These are phyloP conservation scores for Scrobipalpa atriplicella DNA, from an alignment of 2,888 invertebrate species.

Conservation along the genomic window DNA sequence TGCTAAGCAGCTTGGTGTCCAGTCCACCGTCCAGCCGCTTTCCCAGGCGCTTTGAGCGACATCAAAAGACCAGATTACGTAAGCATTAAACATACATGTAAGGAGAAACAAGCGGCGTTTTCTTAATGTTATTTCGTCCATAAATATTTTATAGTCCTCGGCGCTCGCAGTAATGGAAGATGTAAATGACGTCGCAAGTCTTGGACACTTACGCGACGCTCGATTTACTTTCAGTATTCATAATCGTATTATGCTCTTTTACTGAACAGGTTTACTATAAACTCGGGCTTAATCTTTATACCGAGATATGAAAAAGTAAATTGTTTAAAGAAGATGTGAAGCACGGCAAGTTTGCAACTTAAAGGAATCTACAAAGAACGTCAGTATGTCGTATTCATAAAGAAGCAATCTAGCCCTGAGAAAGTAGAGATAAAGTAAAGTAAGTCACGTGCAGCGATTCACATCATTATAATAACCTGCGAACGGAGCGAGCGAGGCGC, in stretches of 20 bases:
- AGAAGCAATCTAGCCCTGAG: conserved; percentile 31
- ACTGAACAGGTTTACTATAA: neutral
- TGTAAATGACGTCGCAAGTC: conserved; percentile 62
- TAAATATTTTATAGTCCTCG: conserved; percentile 70
- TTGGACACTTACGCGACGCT: conserved; percentile 33
- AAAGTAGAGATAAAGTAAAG: conserved; percentile 26
- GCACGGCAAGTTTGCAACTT: neutral
- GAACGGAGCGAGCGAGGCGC: conserved; percentile 36
- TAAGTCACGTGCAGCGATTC: conserved; percentile 43
- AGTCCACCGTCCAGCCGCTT: neutral
- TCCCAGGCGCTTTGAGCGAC: conserved; percentile 59
- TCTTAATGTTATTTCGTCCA: conserved; percentile 73
- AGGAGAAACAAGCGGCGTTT: conserved; percentile 63
- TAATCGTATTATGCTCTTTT: conserved; percentile 24
- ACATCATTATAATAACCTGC: conserved; percentile 47
- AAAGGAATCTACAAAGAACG: conserved; percentile 25
- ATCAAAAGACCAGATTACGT: conserved; percentile 70
- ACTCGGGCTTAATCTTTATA: neutral
- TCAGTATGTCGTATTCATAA: conserved; percentile 19
- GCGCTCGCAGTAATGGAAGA: conserved; percentile 62
- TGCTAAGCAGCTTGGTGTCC: conserved; percentile 53
- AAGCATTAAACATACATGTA: conserved; percentile 75
- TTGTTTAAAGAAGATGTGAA: conserved; percentile 9
- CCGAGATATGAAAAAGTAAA: conserved; percentile 11
- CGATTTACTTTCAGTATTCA: conserved; percentile 28